Percentiles rank a stretch among this genome's conserved stretches.
phyloP scores from a whole-genome alignment of 2,888 invertebrate species.

The Hypselothyrea guttata region DNA sequence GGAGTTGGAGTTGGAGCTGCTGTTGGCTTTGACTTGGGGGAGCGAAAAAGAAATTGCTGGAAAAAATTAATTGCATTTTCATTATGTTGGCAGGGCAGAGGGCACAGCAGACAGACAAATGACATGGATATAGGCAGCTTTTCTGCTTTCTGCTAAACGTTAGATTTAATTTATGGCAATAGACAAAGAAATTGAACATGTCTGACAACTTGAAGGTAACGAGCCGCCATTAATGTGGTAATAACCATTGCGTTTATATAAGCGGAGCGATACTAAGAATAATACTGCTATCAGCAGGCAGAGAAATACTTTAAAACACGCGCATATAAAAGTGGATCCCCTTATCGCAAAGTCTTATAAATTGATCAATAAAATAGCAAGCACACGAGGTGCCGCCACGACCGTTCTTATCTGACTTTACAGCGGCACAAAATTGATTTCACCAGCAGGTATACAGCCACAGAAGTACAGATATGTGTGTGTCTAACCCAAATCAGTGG shows the following conservation, averaged over 20 bases:
- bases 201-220: background rate
- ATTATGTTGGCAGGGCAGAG: slow-evolving; percentile 77
- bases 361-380: slow-evolving; percentile 47
- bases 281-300: background rate
- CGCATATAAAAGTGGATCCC: slow-evolving; percentile 27
- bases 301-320: slow-evolving; percentile 28
- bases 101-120: slow-evolving; percentile 65
- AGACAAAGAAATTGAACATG: slow-evolving; percentile 12
- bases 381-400: slow-evolving; percentile 17
- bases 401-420: slow-evolving; percentile 50
- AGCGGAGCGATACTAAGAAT: slow-evolving; percentile 18
- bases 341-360: slow-evolving; percentile 51
- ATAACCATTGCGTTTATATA: slow-evolving; percentile 18
- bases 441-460: slow-evolving; percentile 49
- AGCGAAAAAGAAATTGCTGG: slow-evolving; percentile 72
- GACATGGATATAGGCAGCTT: slow-evolving; percentile 66
- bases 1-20: slow-evolving; percentile 28
- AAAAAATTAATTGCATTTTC: slow-evolving; percentile 83
- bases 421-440: slow-evolving; percentile 44
- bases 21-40: slow-evolving; percentile 58
- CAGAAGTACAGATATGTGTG: slow-evolving; percentile 30
- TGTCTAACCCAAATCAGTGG: slow-evolving; percentile 36
- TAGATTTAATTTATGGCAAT: slow-evolving; percentile 21
- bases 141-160: slow-evolving; percentile 22
- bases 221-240: background rate